Base-by-base conservation (phyloP, 1,140 invertebrate genomes). In the Drosophila teissieri region DNA sequence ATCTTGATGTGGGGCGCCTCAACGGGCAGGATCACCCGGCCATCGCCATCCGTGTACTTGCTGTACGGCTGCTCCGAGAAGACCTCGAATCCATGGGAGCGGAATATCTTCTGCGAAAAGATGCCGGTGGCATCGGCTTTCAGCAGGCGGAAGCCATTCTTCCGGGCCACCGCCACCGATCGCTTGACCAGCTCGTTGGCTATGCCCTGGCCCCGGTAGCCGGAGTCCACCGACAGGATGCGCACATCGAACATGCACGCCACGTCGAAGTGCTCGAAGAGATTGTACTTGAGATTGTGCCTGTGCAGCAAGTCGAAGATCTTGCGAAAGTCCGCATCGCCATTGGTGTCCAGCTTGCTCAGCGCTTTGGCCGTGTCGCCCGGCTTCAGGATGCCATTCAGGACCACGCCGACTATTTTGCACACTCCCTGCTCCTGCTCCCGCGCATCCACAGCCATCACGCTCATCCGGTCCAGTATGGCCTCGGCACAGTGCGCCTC, bases 91-190 rank as follows among this genome's bases (percentile, higher is more conserved):
- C 95, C 96, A 14, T 95, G 92, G 19, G 94, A 95, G 80, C 94
- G 93, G 49, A 95, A 94, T 19, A 96, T 95, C 78, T 95, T 95
- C 82, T 97, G 96, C 0, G 96, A 96, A 79, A 94, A 97, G 0
- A 95, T 93, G 17, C 96, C 96, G 0, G 96, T 97, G 4, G 96
- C 95, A 80, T 97, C 96, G 17, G 94, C 95, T 91, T 96, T 96
- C 54, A 96, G 94, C 12, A 96, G 76, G 93, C 95, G 95, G 78
- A 96, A 97, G 27, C 94, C 94, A 62, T 94, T 92, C 64, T 95
- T 93, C 74, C 92, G 94, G 0, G 96, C 96, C n/a, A 95, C 91
- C 17, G 94, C 93, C 58, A 95, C 93, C 79, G 95, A 95, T 17
- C 94, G 93, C 7, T 92, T 92, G 86, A 97, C 94, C 8, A 97